phyloP scores from a whole-genome alignment of 2,797 vertebrate species.

The Gymnopithys bicolor region DNA sequence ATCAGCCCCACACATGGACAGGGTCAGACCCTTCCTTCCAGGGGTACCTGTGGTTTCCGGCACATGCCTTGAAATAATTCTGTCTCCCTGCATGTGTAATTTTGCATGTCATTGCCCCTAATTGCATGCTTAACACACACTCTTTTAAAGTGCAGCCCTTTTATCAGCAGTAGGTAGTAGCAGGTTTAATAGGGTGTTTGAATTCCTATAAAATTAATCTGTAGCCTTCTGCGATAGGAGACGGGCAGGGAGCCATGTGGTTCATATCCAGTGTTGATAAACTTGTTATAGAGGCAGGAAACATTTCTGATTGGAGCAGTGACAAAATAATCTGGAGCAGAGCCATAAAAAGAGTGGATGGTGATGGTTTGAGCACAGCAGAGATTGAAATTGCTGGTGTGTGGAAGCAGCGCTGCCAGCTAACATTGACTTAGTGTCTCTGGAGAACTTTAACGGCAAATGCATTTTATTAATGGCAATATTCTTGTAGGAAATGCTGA shows the following conservation, averaged over 20 bases:
- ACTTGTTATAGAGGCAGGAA: constrained; percentile 67
- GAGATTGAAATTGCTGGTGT: constrained; percentile 67
- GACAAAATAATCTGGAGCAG: constrained; percentile 61
- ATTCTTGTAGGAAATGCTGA: constrained; percentile 55
- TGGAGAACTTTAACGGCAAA: constrained; percentile 66
- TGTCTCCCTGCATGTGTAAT: constrained; percentile 46
- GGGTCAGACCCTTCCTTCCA: not conserved
- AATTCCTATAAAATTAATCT: constrained; percentile 74
- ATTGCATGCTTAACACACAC: constrained; percentile 55
- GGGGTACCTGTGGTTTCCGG: not conserved
- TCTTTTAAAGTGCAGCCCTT: constrained; percentile 40
- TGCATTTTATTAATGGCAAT: constrained; percentile 70
- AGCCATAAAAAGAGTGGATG: constrained; percentile 62
- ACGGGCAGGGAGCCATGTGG: constrained; percentile 65
- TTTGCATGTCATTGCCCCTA: constrained; percentile 66
- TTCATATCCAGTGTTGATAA: constrained; percentile 71
- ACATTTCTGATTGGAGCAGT: constrained; percentile 68
- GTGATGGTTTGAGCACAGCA: constrained; percentile 44
- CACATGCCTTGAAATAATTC: constrained; percentile 4
- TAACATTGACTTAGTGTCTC: constrained; percentile 66
- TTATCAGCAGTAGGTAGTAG: constrained; percentile 65
- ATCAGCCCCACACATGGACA: fast-evolving
- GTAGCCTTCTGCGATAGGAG: constrained; percentile 64
- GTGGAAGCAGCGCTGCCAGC: constrained; percentile 63
- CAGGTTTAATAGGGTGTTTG: constrained; percentile 74